Evolutionary conservation across 2,888 invertebrate species (phyloP).

Genomic region (Alsophila aescularia): DNA sequence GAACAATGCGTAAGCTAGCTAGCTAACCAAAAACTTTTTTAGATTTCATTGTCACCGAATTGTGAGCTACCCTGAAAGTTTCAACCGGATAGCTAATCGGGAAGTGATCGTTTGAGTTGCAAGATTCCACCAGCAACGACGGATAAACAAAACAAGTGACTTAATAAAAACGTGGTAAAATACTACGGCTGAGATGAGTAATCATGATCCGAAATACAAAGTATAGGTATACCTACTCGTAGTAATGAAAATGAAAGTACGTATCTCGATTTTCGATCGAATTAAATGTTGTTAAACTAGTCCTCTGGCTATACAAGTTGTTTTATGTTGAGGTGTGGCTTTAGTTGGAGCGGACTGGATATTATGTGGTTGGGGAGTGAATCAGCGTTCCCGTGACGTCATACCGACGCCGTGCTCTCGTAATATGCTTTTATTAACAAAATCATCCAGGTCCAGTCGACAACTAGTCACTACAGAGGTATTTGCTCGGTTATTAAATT

Average conservation of each 20-base stretch:
- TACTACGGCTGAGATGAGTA: constrained; percentile 4
- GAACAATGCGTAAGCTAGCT: too few relatives aligned
- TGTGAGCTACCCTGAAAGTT: too few relatives aligned
- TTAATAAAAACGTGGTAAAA: constrained; percentile 16
- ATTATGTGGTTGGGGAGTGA: constrained; percentile 48
- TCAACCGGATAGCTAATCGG: too few relatives aligned
- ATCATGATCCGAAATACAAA: constrained; percentile 14
- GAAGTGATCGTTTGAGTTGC: too few relatives aligned
- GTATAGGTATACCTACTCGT: constrained; percentile 14
- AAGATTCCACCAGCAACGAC: too few relatives aligned
- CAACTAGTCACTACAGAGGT: constrained; percentile 1
- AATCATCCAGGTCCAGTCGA: constrained; percentile 19
- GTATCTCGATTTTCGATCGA: constrained; percentile 22
- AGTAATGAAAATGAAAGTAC: constrained; percentile 35
- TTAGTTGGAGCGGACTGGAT: constrained; percentile 34
- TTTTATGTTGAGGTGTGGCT: constrained; percentile 31
- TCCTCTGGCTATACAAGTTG: constrained; percentile 28
- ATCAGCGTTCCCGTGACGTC: constrained; percentile 58
- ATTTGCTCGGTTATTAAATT: constrained; percentile 5
- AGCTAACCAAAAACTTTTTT: too few relatives aligned
- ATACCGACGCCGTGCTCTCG: constrained; percentile 34
- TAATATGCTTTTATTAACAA: constrained; percentile 43
- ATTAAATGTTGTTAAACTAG: constrained; percentile 40
- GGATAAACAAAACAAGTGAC: too few relatives aligned
- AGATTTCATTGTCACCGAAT: too few relatives aligned